Evolutionary conservation across 2,113 vertebrate genomes (phyloP).

Genomic region (Prochilodus magdalenae): DNA sequence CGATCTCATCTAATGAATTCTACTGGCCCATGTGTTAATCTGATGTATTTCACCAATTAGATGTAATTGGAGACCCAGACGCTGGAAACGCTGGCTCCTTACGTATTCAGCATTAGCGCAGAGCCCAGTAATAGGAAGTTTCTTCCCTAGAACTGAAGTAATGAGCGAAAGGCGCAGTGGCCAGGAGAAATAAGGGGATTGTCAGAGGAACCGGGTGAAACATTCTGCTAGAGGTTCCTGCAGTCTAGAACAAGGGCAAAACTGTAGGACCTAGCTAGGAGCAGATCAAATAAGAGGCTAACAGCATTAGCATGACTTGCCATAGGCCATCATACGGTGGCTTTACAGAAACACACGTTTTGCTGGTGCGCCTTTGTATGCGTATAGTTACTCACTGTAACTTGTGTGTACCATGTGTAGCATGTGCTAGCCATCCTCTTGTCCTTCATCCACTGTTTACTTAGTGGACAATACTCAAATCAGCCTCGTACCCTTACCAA

Average conservation of each 20-base stretch:
- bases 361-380: no score
- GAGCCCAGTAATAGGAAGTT: background rate
- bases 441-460: no score
- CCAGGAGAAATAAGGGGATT: background rate
- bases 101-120: background rate
- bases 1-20: constrained; percentile 19
- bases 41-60: constrained; percentile 21
- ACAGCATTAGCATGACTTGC: no score
- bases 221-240: background rate
- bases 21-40: constrained; percentile 1
- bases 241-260: background rate
- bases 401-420: no score
- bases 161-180: background rate
- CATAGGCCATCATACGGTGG: no score
- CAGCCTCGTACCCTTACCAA: no score
- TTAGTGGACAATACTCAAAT: no score
- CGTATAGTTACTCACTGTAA: no score
- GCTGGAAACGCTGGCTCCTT: background rate
- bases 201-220: background rate
- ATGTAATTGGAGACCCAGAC: background rate
- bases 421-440: no score
- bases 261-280: background rate
- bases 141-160: background rate
- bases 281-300: background rate
- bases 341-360: no score